Base-by-base conservation (phyloP, 1,140 invertebrate genomes). In the Orius insidiosus region DNA sequence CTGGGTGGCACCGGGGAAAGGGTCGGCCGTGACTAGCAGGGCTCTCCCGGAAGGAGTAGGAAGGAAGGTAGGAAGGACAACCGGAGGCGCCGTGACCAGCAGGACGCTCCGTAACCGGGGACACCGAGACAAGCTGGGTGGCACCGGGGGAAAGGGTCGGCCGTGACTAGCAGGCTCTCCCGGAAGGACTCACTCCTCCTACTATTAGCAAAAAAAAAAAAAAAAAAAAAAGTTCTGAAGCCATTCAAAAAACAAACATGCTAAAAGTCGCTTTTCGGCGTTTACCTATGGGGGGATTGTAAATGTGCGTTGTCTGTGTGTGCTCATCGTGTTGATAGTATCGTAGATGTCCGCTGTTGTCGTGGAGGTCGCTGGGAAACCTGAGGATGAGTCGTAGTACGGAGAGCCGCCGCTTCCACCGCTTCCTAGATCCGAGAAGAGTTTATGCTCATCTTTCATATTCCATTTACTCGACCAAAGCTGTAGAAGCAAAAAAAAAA, bases 401-500 rank as follows among this genome's bases (percentile, higher is more conserved):
- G 64, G 63, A 34, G 61, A 60, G 35, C 60, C 60, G 9, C 60
- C 61, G 39, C 56, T 53, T 35, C 52, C 50, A 45, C 58, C 56
- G 32, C 71, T 74, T 7, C 80, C 79, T 5, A 86, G 68, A 59
- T 87, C 83, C 15, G 78, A 84, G 39, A 86, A 62, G 41, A 86
- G 65, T 63, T 85, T 86, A 66, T 85, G 81, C 58, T 86, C 83
- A 60, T 87, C 84, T 61, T 86, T 86, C 55, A 86, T 76, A 58
- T 77, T 81, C 84, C 83, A 86, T 68, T 87, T 86, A 52, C 74
- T 75, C 36, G 83, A 80, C 72, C 81, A 85, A 52, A 85, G 72
- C 84, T 85, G 72, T 32, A 70, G 60, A 45, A 31, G 44, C 44
- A 54, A 46, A 40, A 40, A 40, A 24, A n/a, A n/a, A n/a, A n/a